Evolutionary conservation across 2,888 invertebrate species (phyloP), one percentile per base, ranked within the genome.

Genomic region (Tribolium freemani): DNA sequence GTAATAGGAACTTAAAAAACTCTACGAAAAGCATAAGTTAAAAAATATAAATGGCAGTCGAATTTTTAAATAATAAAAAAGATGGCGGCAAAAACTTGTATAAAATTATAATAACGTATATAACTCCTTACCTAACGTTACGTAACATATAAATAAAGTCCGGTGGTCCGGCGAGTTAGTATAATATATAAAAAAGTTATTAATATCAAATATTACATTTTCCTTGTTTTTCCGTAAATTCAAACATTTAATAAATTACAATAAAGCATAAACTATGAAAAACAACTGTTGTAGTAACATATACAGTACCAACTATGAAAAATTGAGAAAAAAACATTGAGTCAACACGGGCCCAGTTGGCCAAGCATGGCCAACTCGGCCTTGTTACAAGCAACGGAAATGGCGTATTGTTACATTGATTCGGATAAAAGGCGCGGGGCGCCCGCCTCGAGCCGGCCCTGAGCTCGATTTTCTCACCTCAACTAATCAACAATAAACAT

Each of bases 1-100:
- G 74, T 75, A 79, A 82, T 84, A 84, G 84, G 84, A 84, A 84
- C 84, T 83, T 83, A 83, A 82, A 81, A 77, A 68, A 80, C 80
- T 80, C 80, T 82, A 83, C 73, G 78, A 79, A 64, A 83, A 83
- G 81, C 81, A 83, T 83, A 80, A 82, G 78, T 82, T 82, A 83
- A 78, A 78, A 80, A 78, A 78, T 73, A 73, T 69, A 82, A 83
- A 83, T 83, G 83, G 84, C 83, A 83, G 83, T 83, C 83, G 79
- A 81, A 80, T 78, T 80, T 68, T 73, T 71, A 75, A 75, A 75
- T 71, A 74, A 66, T 64, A 69, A 69, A 77, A 80, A 78, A 73
- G 83, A 84, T 83, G 81, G 83, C 82, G 67, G 57, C 67, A 67
- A 56, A 82, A 83, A 78, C 74, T 77, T 76, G 70, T 66, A 74